Evolutionary conservation across 2,888 invertebrate species (phyloP).

Genomic region (Choristoneura rosaceana): DNA sequence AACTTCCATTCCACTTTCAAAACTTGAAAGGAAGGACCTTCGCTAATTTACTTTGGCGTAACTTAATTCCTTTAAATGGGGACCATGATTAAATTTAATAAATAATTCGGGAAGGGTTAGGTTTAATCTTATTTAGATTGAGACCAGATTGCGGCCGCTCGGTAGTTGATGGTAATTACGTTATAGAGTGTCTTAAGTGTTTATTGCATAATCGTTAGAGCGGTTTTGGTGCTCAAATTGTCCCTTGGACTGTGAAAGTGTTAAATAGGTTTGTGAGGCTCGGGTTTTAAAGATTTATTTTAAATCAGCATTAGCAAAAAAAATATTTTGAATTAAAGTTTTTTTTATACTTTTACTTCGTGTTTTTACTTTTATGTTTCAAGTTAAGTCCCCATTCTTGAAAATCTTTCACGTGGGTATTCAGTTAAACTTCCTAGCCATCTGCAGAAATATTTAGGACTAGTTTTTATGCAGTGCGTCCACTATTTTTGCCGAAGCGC

Average conservation of each 20-base stretch:
- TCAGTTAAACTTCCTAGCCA: too few relatives aligned
- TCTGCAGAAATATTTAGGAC: too few relatives aligned
- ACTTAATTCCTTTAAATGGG: conserved; percentile 33
- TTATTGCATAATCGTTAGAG: conserved; percentile 31
- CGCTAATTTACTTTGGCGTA: conserved; percentile 28
- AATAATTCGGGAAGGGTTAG: conserved; percentile 38
- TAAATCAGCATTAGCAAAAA: too few relatives aligned
- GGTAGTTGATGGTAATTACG: conserved; percentile 38
- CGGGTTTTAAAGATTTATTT: background rate
- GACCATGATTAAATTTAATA: conserved; percentile 41
- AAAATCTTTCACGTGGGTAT: too few relatives aligned
- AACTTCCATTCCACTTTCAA: background rate
- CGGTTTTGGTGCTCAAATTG: conserved; percentile 5
- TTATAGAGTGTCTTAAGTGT: conserved; percentile 36
- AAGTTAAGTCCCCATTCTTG: too few relatives aligned
- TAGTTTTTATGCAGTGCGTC: too few relatives aligned
- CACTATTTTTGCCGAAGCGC: too few relatives aligned
- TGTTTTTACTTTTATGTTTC: too few relatives aligned
- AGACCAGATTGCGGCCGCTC: conserved; percentile 17
- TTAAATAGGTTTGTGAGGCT: background rate
- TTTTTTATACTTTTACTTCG: too few relatives aligned
- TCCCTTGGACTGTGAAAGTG: conserved; percentile 15
- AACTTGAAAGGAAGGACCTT: conserved; percentile 22
- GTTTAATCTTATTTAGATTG: conserved; percentile 39
- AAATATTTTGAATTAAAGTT: too few relatives aligned